Evolutionary conservation across 1,140 invertebrate genomes (phyloP).

Genomic region (Meloidogyne floridensis): DNA sequence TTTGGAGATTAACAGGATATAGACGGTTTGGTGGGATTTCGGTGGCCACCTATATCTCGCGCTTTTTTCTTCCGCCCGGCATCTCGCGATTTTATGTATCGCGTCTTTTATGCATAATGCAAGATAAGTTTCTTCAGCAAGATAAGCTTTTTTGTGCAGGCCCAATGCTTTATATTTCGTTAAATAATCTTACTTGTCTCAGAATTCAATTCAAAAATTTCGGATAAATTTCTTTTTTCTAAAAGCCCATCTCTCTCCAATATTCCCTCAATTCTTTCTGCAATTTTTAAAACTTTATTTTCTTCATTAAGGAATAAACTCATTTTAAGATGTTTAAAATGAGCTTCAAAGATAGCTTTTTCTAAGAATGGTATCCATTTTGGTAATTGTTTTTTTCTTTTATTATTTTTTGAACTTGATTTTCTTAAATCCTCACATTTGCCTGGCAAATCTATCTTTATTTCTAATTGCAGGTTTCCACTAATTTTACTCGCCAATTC

Average conservation of each 20-base stretch:
- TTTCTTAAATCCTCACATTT: not conserved
- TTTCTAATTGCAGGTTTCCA: not conserved
- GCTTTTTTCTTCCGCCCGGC: no score
- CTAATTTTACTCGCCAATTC: not conserved
- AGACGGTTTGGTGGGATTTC: no score
- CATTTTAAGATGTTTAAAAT: not conserved
- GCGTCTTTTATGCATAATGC: no score
- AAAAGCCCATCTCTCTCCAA: not conserved
- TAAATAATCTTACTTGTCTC: no score
- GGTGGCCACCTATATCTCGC: no score
- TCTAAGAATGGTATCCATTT: not conserved
- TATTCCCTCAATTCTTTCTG: not conserved
- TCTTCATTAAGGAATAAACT: not conserved
- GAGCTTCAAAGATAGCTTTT: not conserved
- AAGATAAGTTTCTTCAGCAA: no score
- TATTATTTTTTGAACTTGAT: constrained; percentile 10
- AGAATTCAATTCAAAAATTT: not conserved
- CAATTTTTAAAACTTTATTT: not conserved
- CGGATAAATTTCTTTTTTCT: not conserved
- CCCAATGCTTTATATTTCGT: no score
- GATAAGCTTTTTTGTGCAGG: no score
- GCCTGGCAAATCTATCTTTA: not conserved
- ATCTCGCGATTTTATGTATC: no score
- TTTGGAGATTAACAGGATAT: no score
- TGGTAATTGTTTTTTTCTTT: not conserved